Percentiles rank a stretch among this genome's conserved stretches.
Conservation (phyloP, 2,888 invertebrate species). For the Selenia dentaria region DNA sequence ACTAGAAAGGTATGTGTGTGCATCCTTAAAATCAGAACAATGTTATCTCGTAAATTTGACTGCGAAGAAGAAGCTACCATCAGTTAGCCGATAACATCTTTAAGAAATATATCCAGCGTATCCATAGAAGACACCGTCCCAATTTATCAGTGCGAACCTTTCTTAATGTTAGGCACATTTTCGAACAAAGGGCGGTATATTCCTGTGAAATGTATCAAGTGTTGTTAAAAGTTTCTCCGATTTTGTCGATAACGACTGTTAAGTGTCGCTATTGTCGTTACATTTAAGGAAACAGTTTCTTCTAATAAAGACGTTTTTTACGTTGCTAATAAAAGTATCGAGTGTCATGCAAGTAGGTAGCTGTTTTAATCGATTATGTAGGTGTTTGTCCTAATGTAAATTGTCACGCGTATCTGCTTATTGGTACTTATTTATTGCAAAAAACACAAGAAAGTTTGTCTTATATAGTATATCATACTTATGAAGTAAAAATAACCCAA, state of each 20-base stretch:
- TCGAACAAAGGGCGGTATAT: constrained; percentile 46
- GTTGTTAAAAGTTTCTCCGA: constrained; percentile 55
- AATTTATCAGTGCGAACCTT: constrained; percentile 39
- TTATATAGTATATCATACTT: no score
- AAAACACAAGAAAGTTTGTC: no score
- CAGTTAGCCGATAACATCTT: constrained; percentile 44
- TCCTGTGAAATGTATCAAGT: constrained; percentile 64
- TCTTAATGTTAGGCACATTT: constrained; percentile 42
- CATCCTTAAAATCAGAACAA: no score
- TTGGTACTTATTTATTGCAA: no score
- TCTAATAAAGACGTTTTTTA: constrained; percentile 19
- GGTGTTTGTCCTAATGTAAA: no score
- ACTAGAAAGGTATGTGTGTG: no score
- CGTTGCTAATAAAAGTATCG: constrained; percentile 2
- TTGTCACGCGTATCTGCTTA: no score
- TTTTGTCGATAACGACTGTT: constrained; percentile 46
- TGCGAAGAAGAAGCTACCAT: constrained; percentile 36
- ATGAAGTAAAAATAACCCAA: no score
- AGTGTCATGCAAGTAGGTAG: not conserved
- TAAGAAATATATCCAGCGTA: constrained; percentile 34
- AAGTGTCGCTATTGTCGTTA: constrained; percentile 35
- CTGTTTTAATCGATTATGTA: no score
- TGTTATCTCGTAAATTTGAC: no score
- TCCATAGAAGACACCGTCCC: constrained; percentile 37
- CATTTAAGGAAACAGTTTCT: constrained; percentile 37